Evolutionary conservation across 2,888 invertebrate genomes (phyloP).

Genomic region (Nomada fabriciana): DNA sequence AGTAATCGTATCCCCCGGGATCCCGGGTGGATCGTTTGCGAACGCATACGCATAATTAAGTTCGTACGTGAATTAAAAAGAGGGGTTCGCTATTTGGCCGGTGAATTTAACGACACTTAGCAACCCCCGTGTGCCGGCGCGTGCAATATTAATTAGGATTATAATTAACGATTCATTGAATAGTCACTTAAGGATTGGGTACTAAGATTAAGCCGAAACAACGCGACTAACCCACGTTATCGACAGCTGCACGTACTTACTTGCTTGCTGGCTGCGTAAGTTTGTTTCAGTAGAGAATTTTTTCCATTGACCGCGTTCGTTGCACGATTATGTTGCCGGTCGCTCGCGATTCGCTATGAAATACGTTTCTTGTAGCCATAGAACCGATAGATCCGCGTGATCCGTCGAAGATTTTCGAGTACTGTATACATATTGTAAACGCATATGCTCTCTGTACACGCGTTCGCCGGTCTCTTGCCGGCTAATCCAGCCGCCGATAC

Average conservation of each 20-base stretch:
- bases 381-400: constrained; percentile 13
- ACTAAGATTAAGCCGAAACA: constrained; percentile 54
- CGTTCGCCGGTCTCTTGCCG: constrained; percentile 34
- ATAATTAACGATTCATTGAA: constrained; percentile 53
- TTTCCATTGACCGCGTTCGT: constrained; percentile 39
- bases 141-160: constrained; percentile 83
- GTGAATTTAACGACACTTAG: constrained; percentile 21
- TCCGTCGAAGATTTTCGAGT: constrained; percentile 57
- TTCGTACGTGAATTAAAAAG: constrained; percentile 35
- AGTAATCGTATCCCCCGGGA: background rate
- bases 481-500: constrained; percentile 29
- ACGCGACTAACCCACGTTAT: constrained; percentile 44
- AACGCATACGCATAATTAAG: constrained; percentile 56
- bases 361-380: constrained; percentile 15
- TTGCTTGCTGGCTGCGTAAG: background rate
- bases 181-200: constrained; percentile 62
- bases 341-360: constrained; percentile 28
- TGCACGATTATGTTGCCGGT: constrained; percentile 38
- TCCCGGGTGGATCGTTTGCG: constrained; percentile 24
- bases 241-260: constrained; percentile 50
- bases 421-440: constrained; percentile 49
- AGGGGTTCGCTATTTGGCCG: constrained; percentile 36
- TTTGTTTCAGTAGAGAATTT: constrained; percentile 41
- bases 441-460: constrained; percentile 25
- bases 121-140: constrained; percentile 81